A percentile compares a stretch with the other conserved stretches of the same genome.
Evolutionary conservation across 2,113 vertebrate genomes (phyloP).

Genomic region (Aphyosemion australe): DNA sequence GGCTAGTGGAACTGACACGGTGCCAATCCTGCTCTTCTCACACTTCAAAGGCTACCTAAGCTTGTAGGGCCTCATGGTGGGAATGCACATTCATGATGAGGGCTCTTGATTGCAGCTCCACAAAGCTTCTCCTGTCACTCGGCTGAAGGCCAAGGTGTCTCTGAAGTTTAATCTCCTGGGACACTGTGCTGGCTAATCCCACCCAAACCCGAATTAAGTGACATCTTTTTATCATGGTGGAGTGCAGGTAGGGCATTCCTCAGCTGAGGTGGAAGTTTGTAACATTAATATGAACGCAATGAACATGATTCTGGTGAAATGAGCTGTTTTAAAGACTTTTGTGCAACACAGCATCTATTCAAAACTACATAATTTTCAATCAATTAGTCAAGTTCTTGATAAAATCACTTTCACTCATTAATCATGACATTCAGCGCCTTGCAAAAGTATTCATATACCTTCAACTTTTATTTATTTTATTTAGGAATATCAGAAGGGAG

Average conservation of each 20-base stretch:
- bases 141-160: conserved; percentile 52
- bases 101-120: conserved; percentile 62
- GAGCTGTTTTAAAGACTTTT: too few relatives aligned
- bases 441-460: too few relatives aligned
- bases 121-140: conserved; percentile 66
- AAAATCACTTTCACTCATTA: too few relatives aligned
- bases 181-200: conserved; percentile 46
- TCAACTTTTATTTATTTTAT: too few relatives aligned
- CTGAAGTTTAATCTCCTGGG: conserved; percentile 63
- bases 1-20: conserved; percentile 36
- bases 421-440: too few relatives aligned
- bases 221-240: conserved; percentile 34
- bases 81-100: conserved; percentile 64
- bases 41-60: conserved; percentile 71
- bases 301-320: neutral
- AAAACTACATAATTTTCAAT: too few relatives aligned
- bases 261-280: neutral
- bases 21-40: conserved; percentile 55
- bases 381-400: too few relatives aligned
- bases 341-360: too few relatives aligned
- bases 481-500: too few relatives aligned
- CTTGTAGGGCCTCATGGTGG: conserved; percentile 52
- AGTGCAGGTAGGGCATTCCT: conserved; percentile 27
- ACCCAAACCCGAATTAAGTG: conserved; percentile 35
- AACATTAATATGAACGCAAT: neutral